Evolutionary conservation across 2,113 vertebrate genomes (phyloP), one percentile per base, ranked within the genome.

Genomic region (Lamprologus callipterus): DNA sequence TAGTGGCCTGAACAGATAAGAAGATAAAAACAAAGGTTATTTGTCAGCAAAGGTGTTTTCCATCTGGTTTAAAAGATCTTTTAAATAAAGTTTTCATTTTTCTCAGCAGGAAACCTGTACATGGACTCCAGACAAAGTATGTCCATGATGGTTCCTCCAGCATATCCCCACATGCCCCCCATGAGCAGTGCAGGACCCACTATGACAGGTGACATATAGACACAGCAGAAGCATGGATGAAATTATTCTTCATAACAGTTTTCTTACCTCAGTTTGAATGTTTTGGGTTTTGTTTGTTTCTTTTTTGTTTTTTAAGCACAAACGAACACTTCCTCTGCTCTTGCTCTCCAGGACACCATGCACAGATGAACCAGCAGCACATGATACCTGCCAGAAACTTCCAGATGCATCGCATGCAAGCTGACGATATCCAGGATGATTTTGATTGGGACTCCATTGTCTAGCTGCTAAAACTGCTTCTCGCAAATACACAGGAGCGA

Each of bases 401-500:
- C 96, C 97, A 96, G 94, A 98, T 98, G 96, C 97, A 97, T 83
- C 97, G 97, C 93, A 96, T 98, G 96, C 97, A 96, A 88, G 94
- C 97, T 13, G 98, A 98, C 40, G 98, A 98, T 94, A 98, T 98
- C 96, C 97, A 98, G 95, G 97, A 98, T 58, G 98, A 98, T 85
- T 98, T 98, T 93, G 98, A 98, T 93, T 98, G 98, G 98, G 98
- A 98, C 97, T 98, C 98, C 91, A 98, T 98, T 90, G 98, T 98
- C 92, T 98, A 98, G 91, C 91, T 82, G 55, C 82, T 12, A 78
- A 54, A 78, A 63, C 79, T 83, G 40, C 58, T 85, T 81, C 75
- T 81, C 47, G 31, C 84, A 87, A 83, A 85, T 75, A 58, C 84
- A 87, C 78, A 87, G 81, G 93, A 92, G 88, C 21, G 80, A 91